Conservation (phyloP, 2,113 vertebrate genomes). For the Telmatochromis sp. region DNA sequence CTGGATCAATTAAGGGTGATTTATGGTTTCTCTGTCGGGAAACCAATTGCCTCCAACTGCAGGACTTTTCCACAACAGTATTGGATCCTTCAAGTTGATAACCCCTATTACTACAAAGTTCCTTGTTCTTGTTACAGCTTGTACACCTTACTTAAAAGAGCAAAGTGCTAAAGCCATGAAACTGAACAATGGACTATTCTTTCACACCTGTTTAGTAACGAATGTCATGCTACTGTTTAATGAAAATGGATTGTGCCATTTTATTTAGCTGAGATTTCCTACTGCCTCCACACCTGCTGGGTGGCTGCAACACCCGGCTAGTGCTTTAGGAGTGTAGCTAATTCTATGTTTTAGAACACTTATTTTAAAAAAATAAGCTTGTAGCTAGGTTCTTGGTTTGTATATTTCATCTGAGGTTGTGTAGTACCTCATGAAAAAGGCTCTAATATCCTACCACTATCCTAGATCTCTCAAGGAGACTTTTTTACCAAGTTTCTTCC, state of each 20-base stretch:
- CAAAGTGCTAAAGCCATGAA: not conserved
- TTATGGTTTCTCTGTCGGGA: not conserved
- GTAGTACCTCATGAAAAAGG: not conserved
- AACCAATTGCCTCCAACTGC: not conserved
- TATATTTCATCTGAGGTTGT: not conserved
- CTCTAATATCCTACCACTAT: not conserved
- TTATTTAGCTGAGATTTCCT: not conserved
- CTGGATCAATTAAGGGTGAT: not conserved
- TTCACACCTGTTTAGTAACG: not conserved
- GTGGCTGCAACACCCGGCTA: not conserved
- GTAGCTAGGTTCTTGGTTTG: not conserved
- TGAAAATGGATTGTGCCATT: not conserved
- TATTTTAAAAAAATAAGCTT: not conserved
- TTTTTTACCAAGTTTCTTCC: not conserved
- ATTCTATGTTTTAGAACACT: not conserved
- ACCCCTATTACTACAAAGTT: not conserved
- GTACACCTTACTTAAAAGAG: not conserved
- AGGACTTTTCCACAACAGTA: not conserved
- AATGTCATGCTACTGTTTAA: not conserved
- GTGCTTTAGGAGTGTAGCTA: not conserved
- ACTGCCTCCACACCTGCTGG: not conserved
- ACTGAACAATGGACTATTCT: not conserved
- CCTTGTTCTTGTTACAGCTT: not conserved
- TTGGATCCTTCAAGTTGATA: not conserved
- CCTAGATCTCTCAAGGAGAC: not conserved